phyloP scores from a whole-genome alignment of 1,140 invertebrate genomes.

The Colletes latitarsis region DNA sequence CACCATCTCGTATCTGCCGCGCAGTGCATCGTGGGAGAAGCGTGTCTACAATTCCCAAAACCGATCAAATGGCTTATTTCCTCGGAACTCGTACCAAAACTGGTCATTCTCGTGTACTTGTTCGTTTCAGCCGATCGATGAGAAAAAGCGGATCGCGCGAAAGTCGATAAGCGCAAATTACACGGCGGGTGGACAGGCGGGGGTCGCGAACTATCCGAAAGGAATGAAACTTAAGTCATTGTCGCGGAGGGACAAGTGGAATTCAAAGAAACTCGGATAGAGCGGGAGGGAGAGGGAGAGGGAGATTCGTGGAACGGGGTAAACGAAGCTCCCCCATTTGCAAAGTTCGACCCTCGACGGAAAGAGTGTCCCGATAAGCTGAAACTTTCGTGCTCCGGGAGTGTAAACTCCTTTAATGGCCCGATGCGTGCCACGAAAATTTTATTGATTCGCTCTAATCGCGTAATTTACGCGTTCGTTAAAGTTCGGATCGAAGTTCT shows the following conservation, averaged over 20 bases:
- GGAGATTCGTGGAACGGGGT: not conserved
- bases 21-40: too few species aligned
- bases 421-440: not conserved
- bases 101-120: not conserved
- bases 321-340: conserved; percentile 43
- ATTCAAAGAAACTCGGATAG: conserved; percentile 45
- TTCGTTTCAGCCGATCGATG: not conserved
- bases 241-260: conserved; percentile 34
- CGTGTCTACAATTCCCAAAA: too few species aligned
- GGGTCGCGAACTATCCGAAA: conserved; percentile 30
- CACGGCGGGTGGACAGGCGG: conserved; percentile 13
- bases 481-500: not conserved
- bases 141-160: not conserved
- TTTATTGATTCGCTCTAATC: not conserved
- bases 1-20: too few species aligned
- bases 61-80: too few species aligned
- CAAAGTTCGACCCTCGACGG: conserved; percentile 13
- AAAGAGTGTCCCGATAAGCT: conserved; percentile 26
- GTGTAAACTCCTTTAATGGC: conserved; percentile 5
- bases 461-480: not conserved
- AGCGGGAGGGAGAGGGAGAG: not conserved
- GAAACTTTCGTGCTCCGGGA: conserved; percentile 7
- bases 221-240: conserved; percentile 51
- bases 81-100: too few species aligned
- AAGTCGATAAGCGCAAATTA: conserved; percentile 40